Evolutionary conservation across 2,888 invertebrate species (phyloP).

Genomic region (Andrena flavipes): DNA sequence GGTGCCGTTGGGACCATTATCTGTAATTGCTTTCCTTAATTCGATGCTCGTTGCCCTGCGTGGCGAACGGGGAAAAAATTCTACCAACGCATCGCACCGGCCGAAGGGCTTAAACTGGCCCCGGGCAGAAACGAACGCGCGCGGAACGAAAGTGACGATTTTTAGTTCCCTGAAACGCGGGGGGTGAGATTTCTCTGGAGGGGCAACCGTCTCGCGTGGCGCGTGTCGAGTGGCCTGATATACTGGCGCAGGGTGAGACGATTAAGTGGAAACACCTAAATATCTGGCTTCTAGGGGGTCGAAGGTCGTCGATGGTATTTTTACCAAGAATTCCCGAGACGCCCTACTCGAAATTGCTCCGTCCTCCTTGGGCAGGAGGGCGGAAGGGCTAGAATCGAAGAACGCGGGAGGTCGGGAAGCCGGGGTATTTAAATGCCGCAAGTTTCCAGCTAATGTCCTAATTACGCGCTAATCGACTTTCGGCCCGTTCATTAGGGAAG

Average conservation of each 20-base stretch:
- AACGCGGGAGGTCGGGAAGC: not conserved
- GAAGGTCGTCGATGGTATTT: too few relatives aligned
- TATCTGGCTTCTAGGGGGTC: too few relatives aligned
- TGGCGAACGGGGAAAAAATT: slow-evolving; percentile 59
- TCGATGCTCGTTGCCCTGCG: slow-evolving; percentile 68
- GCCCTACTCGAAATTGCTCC: not conserved
- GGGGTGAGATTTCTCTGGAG: too few relatives aligned
- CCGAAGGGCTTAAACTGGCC: slow-evolving; percentile 48
- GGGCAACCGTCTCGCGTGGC: too few relatives aligned
- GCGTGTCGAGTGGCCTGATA: too few relatives aligned
- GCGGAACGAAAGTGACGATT: not conserved
- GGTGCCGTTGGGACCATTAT: slow-evolving; percentile 77
- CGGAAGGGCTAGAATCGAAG: not conserved
- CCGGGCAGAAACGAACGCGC: not conserved
- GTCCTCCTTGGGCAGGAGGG: not conserved
- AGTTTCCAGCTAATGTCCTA: slow-evolving; percentile 49
- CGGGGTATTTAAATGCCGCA: slow-evolving; percentile 39
- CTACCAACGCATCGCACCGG: slow-evolving; percentile 49
- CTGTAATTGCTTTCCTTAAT: slow-evolving; percentile 82
- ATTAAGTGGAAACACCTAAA: too few relatives aligned
- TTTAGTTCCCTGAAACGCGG: not conserved
- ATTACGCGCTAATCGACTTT: slow-evolving; percentile 56
- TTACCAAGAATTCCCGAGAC: not conserved
- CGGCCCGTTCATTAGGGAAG: slow-evolving; percentile 36
- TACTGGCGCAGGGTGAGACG: too few relatives aligned